A percentile compares a stretch with the other conserved stretches of the same genome.
Conservation (phyloP, 2,888 invertebrate species). For the Sphaeridia pumilis region DNA sequence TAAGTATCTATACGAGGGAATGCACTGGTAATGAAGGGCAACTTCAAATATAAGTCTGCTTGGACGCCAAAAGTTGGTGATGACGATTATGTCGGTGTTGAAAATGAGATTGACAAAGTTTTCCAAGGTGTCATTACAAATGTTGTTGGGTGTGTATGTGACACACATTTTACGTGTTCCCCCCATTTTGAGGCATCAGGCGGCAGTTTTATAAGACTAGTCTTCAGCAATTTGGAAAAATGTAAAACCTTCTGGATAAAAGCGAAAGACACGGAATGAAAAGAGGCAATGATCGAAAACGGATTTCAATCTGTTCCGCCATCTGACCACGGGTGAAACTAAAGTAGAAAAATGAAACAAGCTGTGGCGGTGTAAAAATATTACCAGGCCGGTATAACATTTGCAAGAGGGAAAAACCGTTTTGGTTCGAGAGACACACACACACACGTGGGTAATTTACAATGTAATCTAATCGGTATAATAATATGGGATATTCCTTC, state of each 20-base stretch:
- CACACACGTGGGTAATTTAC: not conserved
- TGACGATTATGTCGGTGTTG: not conserved
- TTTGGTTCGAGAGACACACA: not conserved
- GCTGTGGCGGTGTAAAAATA: not conserved
- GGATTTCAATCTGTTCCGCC: constrained; percentile 1
- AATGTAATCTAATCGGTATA: not conserved
- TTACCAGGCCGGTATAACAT: not conserved
- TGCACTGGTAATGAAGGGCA: not conserved
- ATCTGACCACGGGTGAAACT: not conserved
- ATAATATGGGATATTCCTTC: not conserved
- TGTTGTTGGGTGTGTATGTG: not conserved
- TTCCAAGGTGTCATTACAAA: not conserved
- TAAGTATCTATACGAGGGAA: not conserved
- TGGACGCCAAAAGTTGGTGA: not conserved
- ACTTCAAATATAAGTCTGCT: not conserved
- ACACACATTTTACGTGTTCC: not conserved
- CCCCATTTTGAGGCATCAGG: not conserved
- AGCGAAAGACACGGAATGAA: not conserved
- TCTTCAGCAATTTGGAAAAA: not conserved
- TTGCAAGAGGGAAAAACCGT: not conserved
- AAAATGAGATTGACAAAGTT: constrained; percentile 3
- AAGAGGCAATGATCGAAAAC: not conserved
- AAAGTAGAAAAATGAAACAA: not conserved
- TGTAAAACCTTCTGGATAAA: too few species aligned
- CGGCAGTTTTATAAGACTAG: not conserved